A percentile compares a stretch with the other conserved stretches of the same genome.
phyloP scores from a whole-genome alignment of 2,888 invertebrate species.

The Andrena bucephala region DNA sequence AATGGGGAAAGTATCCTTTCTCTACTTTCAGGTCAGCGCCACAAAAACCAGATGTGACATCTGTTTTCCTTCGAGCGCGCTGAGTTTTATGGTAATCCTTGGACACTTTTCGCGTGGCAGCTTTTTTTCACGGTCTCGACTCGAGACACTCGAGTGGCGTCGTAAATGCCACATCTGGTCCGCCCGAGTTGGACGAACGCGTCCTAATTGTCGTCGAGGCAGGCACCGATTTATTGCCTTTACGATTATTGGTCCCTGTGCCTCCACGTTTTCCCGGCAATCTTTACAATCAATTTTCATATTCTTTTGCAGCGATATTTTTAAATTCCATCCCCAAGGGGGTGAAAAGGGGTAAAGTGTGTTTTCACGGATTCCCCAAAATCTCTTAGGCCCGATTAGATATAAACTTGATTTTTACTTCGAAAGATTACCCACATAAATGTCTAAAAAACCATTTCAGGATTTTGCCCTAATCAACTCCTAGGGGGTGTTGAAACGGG shows the following conservation, averaged over 20 bases:
- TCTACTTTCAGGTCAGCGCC: conserved; percentile 45
- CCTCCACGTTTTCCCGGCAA: not conserved
- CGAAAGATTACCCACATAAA: too few species aligned
- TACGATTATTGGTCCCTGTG: not conserved
- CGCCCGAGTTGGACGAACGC: not conserved
- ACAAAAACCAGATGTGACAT: conserved; percentile 33
- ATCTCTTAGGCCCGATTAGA: too few species aligned
- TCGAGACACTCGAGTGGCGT: not conserved
- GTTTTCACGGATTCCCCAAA: too few species aligned
- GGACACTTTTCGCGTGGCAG: not conserved
- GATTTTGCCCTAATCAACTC: too few species aligned
- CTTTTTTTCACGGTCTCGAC: not conserved
- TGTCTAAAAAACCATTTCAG: too few species aligned
- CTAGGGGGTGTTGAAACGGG: too few species aligned
- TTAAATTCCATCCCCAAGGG: too few species aligned
- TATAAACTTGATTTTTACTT: too few species aligned
- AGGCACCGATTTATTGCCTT: not conserved
- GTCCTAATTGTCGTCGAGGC: not conserved
- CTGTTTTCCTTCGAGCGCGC: conserved; percentile 26
- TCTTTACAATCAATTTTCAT: not conserved
- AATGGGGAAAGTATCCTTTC: conserved; percentile 59
- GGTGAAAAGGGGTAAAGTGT: too few species aligned
- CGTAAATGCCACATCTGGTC: conserved; percentile 24
- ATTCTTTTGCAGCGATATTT: not conserved
- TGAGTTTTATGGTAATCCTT: not conserved